Conservation (phyloP, 1,140 invertebrate species). For the Metaphire vulgaris region DNA sequence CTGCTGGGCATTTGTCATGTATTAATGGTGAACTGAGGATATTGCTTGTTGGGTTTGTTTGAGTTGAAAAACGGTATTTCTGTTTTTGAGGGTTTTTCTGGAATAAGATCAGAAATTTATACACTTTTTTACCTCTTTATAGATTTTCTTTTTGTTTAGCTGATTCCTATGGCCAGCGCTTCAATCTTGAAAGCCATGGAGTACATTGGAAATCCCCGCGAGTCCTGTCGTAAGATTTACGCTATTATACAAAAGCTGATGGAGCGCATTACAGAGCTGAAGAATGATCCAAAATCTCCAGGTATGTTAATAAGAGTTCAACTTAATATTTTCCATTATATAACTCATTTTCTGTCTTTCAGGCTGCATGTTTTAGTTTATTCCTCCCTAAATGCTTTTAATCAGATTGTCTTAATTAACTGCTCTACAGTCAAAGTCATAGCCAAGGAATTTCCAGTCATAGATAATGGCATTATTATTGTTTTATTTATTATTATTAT, state of each 20-base stretch:
- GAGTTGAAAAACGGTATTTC: too few species aligned
- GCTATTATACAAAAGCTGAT: slow-evolving; percentile 76
- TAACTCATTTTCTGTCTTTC: neutral
- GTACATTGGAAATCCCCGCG: slow-evolving; percentile 92
- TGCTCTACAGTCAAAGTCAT: neutral
- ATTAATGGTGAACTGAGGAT: too few species aligned
- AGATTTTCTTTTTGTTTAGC: too few species aligned
- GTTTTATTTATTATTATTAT: neutral
- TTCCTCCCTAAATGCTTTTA: neutral
- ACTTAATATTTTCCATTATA: too few species aligned
- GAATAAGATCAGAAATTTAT: too few species aligned
- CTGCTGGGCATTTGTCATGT: too few species aligned
- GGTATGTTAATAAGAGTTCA: slow-evolving; percentile 40
- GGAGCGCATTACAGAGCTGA: slow-evolving; percentile 66
- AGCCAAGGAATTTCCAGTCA: neutral
- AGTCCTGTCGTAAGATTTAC: slow-evolving; percentile 84
- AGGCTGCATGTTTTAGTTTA: neutral
- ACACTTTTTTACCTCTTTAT: too few species aligned
- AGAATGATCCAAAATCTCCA: slow-evolving; percentile 51
- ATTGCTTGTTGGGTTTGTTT: too few species aligned
- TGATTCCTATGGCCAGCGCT: slow-evolving; percentile 49
- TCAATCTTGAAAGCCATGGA: slow-evolving; percentile 73
- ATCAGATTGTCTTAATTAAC: neutral
- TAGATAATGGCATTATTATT: neutral
- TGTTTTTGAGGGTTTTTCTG: too few species aligned